These are phyloP conservation scores for Melospiza georgiana DNA, from an alignment of 2,113 vertebrate species.

Conservation along the genomic window DNA sequence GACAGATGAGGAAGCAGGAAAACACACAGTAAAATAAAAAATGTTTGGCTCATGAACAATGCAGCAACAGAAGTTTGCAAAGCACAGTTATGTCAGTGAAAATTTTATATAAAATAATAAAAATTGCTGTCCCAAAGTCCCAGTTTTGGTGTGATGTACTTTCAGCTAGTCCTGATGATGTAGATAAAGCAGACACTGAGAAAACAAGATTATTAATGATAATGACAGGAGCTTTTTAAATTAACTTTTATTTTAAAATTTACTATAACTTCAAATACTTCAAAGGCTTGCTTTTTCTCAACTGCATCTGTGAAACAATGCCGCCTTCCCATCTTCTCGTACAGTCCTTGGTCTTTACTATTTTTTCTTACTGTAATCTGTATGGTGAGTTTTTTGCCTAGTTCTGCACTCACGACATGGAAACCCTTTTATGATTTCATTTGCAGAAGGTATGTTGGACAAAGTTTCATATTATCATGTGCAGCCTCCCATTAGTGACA, in stretches of 20 bases:
- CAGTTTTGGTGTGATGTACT: neutral
- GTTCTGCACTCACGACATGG: neutral
- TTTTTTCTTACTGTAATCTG: neutral
- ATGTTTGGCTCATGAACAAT: neutral
- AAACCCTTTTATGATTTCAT: neutral
- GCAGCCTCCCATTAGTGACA: neutral
- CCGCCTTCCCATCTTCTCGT: neutral
- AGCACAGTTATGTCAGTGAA: neutral
- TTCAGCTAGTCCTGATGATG: neutral
- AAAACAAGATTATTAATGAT: neutral
- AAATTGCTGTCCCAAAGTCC: neutral
- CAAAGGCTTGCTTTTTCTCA: neutral
- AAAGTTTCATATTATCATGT: neutral
- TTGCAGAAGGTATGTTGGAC: neutral
- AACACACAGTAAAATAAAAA: neutral
- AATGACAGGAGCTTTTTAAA: accelerated
- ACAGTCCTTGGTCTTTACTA: neutral
- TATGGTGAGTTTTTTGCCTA: neutral
- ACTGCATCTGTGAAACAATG: neutral
- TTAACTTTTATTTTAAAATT: neutral
- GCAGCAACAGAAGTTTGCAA: neutral
- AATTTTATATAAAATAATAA: neutral
- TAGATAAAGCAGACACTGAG: neutral
- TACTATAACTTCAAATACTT: neutral
- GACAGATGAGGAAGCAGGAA: neutral